Evolutionary conservation across 2,113 vertebrate species (phyloP).

Genomic region (Hydropotes inermis): DNA sequence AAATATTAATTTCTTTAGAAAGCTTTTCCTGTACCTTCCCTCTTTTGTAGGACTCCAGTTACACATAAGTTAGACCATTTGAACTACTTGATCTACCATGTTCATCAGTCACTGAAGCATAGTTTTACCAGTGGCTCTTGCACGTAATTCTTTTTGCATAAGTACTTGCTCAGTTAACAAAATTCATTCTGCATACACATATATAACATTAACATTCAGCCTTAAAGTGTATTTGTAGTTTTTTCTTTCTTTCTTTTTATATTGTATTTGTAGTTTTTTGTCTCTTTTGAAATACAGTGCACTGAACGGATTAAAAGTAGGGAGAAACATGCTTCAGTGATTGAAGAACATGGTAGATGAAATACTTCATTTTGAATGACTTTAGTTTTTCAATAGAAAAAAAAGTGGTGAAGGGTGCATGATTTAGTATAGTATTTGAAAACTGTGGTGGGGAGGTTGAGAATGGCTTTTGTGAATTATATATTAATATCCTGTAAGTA

Average conservation of each 20-base stretch:
- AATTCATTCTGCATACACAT: not conserved
- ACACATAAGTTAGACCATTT: not conserved
- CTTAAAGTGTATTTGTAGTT: not conserved
- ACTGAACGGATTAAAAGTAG: not conserved
- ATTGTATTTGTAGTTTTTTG: not conserved
- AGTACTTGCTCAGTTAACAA: not conserved
- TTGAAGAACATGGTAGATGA: not conserved
- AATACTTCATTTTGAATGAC: not conserved
- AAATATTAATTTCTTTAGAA: not conserved
- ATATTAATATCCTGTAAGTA: not conserved
- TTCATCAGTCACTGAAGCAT: not conserved
- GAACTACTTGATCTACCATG: not conserved
- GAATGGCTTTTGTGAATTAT: not conserved
- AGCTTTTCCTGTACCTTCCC: not conserved
- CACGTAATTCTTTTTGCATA: not conserved
- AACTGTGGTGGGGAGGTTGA: not conserved
- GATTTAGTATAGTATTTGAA: not conserved
- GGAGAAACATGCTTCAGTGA: not conserved
- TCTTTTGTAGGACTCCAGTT: not conserved
- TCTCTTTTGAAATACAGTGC: not conserved
- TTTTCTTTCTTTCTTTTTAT: not conserved
- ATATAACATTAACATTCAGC: not conserved
- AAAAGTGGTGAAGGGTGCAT: not conserved
- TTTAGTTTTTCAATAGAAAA: conserved; percentile 26
- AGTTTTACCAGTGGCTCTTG: not conserved